Conservation (phyloP, 2,797 vertebrate species). For the Psittacula echo region DNA sequence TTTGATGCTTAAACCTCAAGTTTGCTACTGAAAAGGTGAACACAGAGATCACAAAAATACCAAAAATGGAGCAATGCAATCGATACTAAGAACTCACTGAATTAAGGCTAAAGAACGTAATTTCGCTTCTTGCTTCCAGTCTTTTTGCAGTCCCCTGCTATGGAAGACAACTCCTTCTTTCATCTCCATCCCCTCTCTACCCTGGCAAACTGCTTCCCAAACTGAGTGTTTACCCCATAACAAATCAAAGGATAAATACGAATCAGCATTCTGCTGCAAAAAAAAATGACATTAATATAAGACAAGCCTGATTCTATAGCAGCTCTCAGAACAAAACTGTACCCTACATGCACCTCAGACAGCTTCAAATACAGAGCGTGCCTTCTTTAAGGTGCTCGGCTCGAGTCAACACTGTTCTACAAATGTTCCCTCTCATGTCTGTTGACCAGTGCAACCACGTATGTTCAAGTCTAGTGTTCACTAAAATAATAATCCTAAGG, state of each 20-base stretch:
- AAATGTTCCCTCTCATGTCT: not conserved
- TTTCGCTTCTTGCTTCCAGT: not conserved
- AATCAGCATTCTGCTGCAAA: not conserved
- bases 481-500: not conserved
- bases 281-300: not conserved
- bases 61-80: not conserved
- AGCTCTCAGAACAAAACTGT: not conserved
- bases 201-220: not conserved
- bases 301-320: not conserved
- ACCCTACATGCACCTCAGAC: not conserved
- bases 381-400: not conserved
- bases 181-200: not conserved
- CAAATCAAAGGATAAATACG: not conserved
- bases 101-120: not conserved
- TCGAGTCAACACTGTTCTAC: not conserved
- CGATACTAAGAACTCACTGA: not conserved
- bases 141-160: not conserved
- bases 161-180: not conserved
- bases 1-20: not conserved
- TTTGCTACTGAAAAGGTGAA: not conserved
- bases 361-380: not conserved
- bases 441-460: not conserved
- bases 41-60: not conserved
- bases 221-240: not conserved
- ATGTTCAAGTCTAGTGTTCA: not conserved